Evolutionary conservation across 2,113 vertebrate species (phyloP).

Genomic region (Pipa parva): DNA sequence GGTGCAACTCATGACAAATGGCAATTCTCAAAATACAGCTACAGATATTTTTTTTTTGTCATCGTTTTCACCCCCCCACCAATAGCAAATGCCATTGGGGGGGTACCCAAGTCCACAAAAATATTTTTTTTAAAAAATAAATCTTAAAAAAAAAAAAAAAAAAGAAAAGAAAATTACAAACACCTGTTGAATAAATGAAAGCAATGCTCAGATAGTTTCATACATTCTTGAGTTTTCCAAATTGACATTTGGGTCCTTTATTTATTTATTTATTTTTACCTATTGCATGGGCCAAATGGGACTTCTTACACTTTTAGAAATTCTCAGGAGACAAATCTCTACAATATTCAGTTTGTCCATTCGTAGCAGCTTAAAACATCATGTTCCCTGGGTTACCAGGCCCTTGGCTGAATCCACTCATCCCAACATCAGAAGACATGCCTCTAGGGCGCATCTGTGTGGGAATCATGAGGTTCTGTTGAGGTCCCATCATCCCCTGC

Average conservation of each 20-base stretch:
- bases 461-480: constrained; percentile 98
- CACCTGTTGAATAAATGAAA: constrained; percentile 71
- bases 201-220: constrained; percentile 66
- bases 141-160: constrained; percentile 78
- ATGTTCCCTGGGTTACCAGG: constrained; percentile 93
- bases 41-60: constrained; percentile 55
- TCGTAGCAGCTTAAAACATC: constrained; percentile 95
- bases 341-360: constrained; percentile 61
- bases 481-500: constrained; percentile 96
- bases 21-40: constrained; percentile 74
- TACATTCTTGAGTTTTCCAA: constrained; percentile 73
- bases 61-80: constrained; percentile 32
- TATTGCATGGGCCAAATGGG: constrained; percentile 69
- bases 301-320: constrained; percentile 60
- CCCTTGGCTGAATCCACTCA: constrained; percentile 95
- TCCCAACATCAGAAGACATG: constrained; percentile 87
- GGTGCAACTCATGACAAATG: constrained; percentile 83
- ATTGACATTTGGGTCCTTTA: constrained; percentile 66
- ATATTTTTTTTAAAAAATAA: constrained; percentile 82
- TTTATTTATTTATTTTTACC: constrained; percentile 49
- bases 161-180: constrained; percentile 71
- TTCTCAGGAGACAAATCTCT: constrained; percentile 70
- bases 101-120: constrained; percentile 73
- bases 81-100: constrained; percentile 10
- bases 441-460: constrained; percentile 95